phyloP scores from a whole-genome alignment of 1,140 invertebrate genomes.

The Hyposmocoma kahamanoa region DNA sequence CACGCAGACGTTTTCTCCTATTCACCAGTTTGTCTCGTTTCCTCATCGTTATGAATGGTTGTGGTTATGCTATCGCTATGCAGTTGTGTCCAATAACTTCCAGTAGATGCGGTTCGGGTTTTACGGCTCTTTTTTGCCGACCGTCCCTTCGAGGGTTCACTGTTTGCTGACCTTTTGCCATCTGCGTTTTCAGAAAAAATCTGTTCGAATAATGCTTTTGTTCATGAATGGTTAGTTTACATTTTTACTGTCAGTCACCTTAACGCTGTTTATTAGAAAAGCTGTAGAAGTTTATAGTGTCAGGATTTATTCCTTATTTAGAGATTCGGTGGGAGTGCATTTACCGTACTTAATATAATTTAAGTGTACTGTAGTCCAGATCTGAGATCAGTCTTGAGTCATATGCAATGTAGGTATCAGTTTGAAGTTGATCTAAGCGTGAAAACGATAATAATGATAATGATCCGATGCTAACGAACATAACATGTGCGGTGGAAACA shows the following conservation, averaged over 20 bases:
- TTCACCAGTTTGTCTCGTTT: conserved; percentile 39
- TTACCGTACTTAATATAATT: no score
- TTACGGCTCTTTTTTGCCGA: conserved; percentile 29
- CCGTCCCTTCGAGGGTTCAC: conserved; percentile 11
- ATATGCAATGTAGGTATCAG: no score
- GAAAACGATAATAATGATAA: conserved; percentile 13
- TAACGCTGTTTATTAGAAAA: no score
- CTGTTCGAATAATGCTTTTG: neutral
- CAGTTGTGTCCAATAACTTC: conserved; percentile 42
- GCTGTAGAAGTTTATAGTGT: no score
- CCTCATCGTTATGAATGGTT: conserved; percentile 55
- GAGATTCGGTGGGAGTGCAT: no score
- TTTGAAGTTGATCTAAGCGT: no score
- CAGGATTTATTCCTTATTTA: no score
- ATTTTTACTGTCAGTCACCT: no score
- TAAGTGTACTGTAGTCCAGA: no score
- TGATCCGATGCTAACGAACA: neutral
- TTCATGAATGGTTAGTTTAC: no score
- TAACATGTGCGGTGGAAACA: conserved; percentile 21
- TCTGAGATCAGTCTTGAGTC: no score
- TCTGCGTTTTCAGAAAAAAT: neutral
- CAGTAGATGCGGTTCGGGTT: conserved; percentile 11
- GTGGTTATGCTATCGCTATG: conserved; percentile 36
- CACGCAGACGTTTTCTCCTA: conserved; percentile 39
- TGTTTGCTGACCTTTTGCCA: conserved; percentile 22